These are phyloP conservation scores for Casuarius casuarius DNA, from an alignment of 2,113 vertebrate genomes.

Conservation along the genomic window DNA sequence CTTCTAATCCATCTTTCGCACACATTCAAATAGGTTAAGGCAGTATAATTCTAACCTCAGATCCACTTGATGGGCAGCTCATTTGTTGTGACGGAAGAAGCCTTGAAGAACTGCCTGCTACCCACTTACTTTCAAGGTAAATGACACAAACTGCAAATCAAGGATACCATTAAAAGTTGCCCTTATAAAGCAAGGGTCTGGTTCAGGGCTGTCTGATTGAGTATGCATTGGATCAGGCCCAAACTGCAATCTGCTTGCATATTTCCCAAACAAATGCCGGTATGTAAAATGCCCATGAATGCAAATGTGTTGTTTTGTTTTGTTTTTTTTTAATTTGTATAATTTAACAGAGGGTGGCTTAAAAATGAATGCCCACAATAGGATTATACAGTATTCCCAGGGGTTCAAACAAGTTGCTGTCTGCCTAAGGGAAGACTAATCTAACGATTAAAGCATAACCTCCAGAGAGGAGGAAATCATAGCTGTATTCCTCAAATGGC, in stretches of 20 bases:
- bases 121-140: constrained; percentile 62
- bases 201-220: background rate
- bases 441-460: constrained; percentile 23
- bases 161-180: background rate
- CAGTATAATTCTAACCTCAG: constrained; percentile 29
- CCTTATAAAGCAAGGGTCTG: constrained; percentile 14
- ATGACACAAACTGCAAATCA: constrained; percentile 49
- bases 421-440: background rate
- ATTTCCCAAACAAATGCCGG: constrained; percentile 45
- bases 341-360: constrained; percentile 54
- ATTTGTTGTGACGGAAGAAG: constrained; percentile 22
- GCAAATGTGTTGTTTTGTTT: constrained; percentile 32
- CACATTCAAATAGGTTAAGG: constrained; percentile 21
- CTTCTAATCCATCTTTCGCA: constrained; percentile 31
- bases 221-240: constrained; percentile 3
- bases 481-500: background rate
- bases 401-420: constrained; percentile 43
- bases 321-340: constrained; percentile 34
- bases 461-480: constrained; percentile 48
- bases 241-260: constrained; percentile 53
- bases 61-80: constrained; percentile 10
- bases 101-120: constrained; percentile 33
- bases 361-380: constrained; percentile 58
- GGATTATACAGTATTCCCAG: constrained; percentile 63
- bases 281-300: constrained; percentile 46